Percentiles rank a stretch among this genome's conserved stretches.
Conservation (phyloP, 2,888 invertebrate genomes). For the Trachelus troglodyta region DNA sequence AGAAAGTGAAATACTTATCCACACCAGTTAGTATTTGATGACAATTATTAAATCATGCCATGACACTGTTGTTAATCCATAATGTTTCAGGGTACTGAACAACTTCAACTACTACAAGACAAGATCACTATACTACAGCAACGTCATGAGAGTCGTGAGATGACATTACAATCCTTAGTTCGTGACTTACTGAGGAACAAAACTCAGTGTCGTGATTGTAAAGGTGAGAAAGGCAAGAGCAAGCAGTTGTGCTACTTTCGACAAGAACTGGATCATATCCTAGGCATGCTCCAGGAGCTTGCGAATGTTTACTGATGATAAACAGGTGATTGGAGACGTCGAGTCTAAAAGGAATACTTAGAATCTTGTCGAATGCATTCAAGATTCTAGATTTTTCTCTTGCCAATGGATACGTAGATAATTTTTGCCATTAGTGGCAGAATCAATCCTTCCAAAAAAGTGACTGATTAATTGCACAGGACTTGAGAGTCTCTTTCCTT, state of each 20-base stretch:
- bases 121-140: constrained; percentile 60
- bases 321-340: not conserved
- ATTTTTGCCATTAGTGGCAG: not conserved
- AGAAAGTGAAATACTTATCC: constrained; percentile 60
- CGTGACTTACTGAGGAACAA: constrained; percentile 58
- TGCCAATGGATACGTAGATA: not conserved
- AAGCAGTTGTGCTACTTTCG: constrained; percentile 60
- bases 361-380: not conserved
- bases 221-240: constrained; percentile 51
- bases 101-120: constrained; percentile 58
- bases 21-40: constrained; percentile 46
- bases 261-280: constrained; percentile 60
- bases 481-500: not conserved
- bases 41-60: not conserved
- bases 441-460: not conserved
- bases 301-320: constrained; percentile 48
- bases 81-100: constrained; percentile 54
- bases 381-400: not conserved
- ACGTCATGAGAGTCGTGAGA: constrained; percentile 61
- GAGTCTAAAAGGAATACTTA: not conserved
- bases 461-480: not conserved
- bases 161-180: constrained; percentile 59
- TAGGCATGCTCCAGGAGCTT: constrained; percentile 61
- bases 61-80: not conserved
- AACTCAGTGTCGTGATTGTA: constrained; percentile 60